Base-by-base conservation (phyloP, 2,888 invertebrate species). In the Sesia bembeciformis region DNA sequence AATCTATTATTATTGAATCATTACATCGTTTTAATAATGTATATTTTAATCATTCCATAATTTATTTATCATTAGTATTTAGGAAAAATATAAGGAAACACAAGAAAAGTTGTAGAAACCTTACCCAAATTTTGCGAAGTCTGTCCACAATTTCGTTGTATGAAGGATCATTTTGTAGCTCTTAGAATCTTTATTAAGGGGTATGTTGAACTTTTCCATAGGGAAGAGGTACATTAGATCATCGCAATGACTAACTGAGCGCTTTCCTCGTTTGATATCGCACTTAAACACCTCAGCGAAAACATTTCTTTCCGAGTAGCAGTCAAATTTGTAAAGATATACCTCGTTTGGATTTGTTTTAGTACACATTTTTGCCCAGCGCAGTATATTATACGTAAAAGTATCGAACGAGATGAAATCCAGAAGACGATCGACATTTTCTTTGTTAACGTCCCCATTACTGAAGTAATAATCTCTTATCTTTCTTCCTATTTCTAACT, bases 121-220 rank as follows among this genome's bases (percentile, higher is more conserved):
- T 67, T 59, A 77, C 77, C 75, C 76, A 54, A 62, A 62, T 62
- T 72, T 76, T 4, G 70, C 72, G 58, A 78, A 75, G 40, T 76
- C 73, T 0, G 75, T 70, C 74, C 72, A 76, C 4, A 78, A 62
- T 54, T 62, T 70, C 0, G 67, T 66, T 1, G 70, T 57, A 49
- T 62, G 69, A 39, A 70, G 58, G 6, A 77, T 72, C 56, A 72
- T 60, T 49, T 64, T 52, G 49, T 62, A 73, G 6, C 64, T 62
- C 53, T 63, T 58, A 0, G 70, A 65, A 3, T 61, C 53, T 40
- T 51, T 56, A 39, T 67, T 60, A 3, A 71, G 52, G 50, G 62
- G 62, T 7, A 55, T 4, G 4, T 59, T 56, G 3, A 57, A 49
- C 5, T 49, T 5, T 56, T 66, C 65, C 4, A 58, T 56, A 3